Conservation (phyloP, 2,113 vertebrate species). For the Nesoenas mayeri region DNA sequence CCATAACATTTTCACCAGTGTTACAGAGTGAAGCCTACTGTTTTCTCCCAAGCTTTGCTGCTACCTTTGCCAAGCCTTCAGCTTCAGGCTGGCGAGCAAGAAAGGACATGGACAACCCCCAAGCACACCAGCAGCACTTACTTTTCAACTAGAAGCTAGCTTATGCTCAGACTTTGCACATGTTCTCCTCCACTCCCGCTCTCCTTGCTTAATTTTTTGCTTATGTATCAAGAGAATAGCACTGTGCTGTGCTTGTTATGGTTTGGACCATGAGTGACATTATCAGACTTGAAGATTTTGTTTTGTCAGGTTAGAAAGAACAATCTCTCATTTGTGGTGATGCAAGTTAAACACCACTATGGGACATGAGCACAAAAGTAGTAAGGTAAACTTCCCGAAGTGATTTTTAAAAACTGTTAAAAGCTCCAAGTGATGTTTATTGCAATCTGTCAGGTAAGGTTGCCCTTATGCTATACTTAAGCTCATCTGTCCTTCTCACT, state of each 20-base stretch:
- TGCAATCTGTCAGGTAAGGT: not conserved
- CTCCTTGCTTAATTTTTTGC: not conserved
- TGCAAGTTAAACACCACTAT: not conserved
- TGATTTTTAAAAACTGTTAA: not conserved
- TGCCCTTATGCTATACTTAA: not conserved
- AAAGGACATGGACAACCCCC: not conserved
- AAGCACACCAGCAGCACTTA: not conserved
- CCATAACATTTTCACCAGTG: not conserved
- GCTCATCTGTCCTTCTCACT: not conserved
- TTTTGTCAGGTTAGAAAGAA: not conserved
- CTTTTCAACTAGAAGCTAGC: not conserved
- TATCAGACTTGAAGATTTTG: not conserved
- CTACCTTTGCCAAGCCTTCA: not conserved
- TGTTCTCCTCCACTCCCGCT: not conserved
- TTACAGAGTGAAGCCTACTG: not conserved
- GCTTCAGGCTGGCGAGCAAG: not conserved
- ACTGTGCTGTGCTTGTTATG: not conserved
- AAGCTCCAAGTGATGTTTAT: not conserved
- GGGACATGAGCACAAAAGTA: not conserved
- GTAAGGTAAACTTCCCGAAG: not conserved
- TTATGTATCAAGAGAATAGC: fast-evolving
- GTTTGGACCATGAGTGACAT: too few species aligned
- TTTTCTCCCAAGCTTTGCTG: not conserved
- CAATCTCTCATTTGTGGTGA: not conserved
- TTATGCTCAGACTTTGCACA: not conserved